Conservation (phyloP, 2,113 vertebrate genomes). For the Odontesthes bonariensis region DNA sequence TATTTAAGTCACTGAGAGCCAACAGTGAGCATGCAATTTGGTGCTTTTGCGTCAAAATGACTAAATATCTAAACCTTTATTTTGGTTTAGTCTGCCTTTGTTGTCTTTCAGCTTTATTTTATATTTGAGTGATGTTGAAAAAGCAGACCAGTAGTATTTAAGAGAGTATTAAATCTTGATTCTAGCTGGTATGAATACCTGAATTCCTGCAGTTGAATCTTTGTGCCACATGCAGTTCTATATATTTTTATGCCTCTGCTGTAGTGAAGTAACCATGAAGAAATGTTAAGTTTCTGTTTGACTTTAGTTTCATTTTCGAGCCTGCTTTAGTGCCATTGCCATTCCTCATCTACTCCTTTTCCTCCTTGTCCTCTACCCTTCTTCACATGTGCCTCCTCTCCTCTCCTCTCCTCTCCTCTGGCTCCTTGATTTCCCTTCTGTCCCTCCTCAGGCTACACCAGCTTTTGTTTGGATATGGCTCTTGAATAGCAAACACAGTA, state of each 20-base stretch:
- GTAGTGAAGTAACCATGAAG: not conserved
- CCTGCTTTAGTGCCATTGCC: not conserved
- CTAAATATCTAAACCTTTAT: too few relatives aligned
- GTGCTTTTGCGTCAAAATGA: too few relatives aligned
- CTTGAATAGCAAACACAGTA: constrained; percentile 34
- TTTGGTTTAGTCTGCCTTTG: too few relatives aligned
- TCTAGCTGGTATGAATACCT: constrained; percentile 2
- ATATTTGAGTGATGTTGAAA: too few relatives aligned
- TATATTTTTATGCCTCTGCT: too few relatives aligned
- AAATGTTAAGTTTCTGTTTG: constrained; percentile 15
- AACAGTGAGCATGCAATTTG: too few relatives aligned
- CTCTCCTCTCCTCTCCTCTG: not conserved
- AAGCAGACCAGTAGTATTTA: too few relatives aligned
- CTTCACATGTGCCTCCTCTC: constrained; percentile 6
- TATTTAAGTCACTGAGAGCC: too few relatives aligned
- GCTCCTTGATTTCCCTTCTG: constrained; percentile 5
- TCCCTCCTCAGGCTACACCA: constrained; percentile 21
- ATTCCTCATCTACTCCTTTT: not conserved
- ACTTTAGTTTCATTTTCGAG: constrained; percentile 5
- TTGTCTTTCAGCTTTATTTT: too few relatives aligned
- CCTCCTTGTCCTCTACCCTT: not conserved
- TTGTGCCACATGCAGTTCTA: constrained; percentile 3
- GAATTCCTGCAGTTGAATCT: not conserved
- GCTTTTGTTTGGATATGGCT: constrained; percentile 30
- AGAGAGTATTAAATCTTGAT: too few relatives aligned